A percentile compares a stretch with the other conserved stretches of the same genome.
phyloP scores from a whole-genome alignment of 2,888 invertebrate species.

The Bellardia bayeri region DNA sequence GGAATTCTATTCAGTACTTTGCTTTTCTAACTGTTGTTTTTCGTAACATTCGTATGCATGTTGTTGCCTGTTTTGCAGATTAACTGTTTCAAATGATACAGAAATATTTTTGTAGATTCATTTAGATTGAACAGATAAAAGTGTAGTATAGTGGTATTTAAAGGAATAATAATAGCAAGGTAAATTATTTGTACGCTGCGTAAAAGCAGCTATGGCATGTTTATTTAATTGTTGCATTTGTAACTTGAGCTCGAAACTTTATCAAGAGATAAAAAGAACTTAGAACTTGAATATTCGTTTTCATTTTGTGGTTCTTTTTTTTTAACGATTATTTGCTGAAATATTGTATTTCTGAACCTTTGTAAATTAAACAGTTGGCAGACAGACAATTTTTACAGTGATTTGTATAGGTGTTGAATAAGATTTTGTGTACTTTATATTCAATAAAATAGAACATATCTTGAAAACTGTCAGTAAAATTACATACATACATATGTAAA shows the following conservation, averaged over 20 bases:
- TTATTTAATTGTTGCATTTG: background rate
- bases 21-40: slow-evolving; percentile 35
- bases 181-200: background rate
- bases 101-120: slow-evolving; percentile 45
- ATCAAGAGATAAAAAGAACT: too few species aligned
- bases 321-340: too few species aligned
- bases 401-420: too few species aligned
- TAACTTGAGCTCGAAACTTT: background rate
- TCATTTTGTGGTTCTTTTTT: too few species aligned
- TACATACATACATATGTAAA: too few species aligned
- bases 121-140: slow-evolving; percentile 6
- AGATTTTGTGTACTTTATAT: too few species aligned
- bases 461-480: too few species aligned
- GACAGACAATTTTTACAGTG: too few species aligned
- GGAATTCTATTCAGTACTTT: slow-evolving; percentile 72
- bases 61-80: slow-evolving; percentile 9
- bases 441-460: too few species aligned
- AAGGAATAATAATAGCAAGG: background rate
- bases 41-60: background rate
- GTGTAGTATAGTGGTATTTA: background rate
- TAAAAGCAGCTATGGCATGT: background rate
- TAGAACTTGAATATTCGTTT: too few species aligned
- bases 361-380: too few species aligned
- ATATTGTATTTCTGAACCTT: too few species aligned
- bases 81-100: slow-evolving; percentile 52